Percentiles rank a stretch among this genome's conserved stretches.
Evolutionary conservation across 2,888 invertebrate species (phyloP).

Genomic region (Catocala nupta): DNA sequence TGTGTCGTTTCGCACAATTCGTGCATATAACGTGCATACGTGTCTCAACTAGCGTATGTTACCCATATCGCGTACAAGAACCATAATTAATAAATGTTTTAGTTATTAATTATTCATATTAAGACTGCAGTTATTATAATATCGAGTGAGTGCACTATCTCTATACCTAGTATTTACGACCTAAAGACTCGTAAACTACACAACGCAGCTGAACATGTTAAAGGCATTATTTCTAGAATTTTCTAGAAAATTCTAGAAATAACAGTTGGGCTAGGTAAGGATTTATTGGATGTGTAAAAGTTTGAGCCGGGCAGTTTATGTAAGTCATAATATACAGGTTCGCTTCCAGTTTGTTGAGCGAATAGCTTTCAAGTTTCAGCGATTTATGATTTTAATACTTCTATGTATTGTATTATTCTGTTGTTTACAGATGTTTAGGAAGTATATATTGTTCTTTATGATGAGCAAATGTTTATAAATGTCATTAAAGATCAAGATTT

Average conservation of each 20-base stretch:
- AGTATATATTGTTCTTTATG: background rate
- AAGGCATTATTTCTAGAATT: conserved; percentile 63
- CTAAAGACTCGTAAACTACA: conserved; percentile 55
- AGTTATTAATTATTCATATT: no score
- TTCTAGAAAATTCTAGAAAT: conserved; percentile 63
- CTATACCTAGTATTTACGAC: no score
- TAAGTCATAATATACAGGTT: conserved; percentile 71
- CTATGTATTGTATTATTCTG: conserved; percentile 40
- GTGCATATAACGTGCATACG: no score
- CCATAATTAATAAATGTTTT: no score
- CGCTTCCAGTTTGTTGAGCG: conserved; percentile 49
- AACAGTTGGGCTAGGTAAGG: conserved; percentile 52
- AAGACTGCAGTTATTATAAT: no score
- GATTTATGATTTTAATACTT: conserved; percentile 51
- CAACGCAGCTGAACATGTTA: conserved; percentile 48
- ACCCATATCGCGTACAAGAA: no score
- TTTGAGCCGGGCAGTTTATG: conserved; percentile 67
- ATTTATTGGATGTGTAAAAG: conserved; percentile 78
- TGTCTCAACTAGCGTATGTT: no score
- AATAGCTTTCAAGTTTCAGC: conserved; percentile 58
- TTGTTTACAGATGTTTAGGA: conserved; percentile 22
- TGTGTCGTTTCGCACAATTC: no score
- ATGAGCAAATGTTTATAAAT: no score
- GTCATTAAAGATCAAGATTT: no score
- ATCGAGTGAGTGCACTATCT: no score